Evolutionary conservation across 2,797 vertebrate species (phyloP), one percentile per base, ranked within the genome.

Genomic region (Mustela erminea): DNA sequence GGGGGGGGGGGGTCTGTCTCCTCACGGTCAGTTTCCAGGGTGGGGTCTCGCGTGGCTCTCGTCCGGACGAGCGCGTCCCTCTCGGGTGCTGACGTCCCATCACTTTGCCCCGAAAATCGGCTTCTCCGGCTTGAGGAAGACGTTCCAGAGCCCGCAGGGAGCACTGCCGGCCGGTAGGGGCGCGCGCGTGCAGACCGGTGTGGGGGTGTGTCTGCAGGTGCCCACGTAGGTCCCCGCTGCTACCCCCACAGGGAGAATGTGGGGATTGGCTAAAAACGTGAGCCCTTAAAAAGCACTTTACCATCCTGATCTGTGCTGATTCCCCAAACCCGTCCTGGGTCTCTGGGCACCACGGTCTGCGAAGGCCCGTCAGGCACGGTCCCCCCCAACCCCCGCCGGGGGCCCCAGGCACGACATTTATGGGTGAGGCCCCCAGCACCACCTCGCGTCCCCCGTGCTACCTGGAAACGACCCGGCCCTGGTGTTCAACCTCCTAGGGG

Each of bases 121-220:
- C 3, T 15, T 62, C 46, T 70, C 29, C 86, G 13, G 29, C 29
- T 32, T 46, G 56, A 64, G 62, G 64, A 41, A 49, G 29, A 43
- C 2, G 7, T 1, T 9, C 27, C 12, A 8, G 46, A 90, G 49
- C 12, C 20, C 23, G 3, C 11, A 35, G 78, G 56, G 21, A 21
- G 32, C 25, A 15, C n/a, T 1, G 35, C 11, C 5, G 49, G 29
- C 12, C 3, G 46, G 43, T 27, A 18, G 1, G 38, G 8, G 25
- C 0, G 0, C 17, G 6, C 17, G 0, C 2, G 23, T 0, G 3
- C 38, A 11, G 27, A 5, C 23, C 13, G 0, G 25, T 32, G 27
- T 2, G 25, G 29, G 14, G 11, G 1, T 18, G 52, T 35, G 49
- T 2, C 9, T 46, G 43, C 43, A 46, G 9, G 43, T 46, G 9